Conservation (phyloP, 2,113 vertebrate species). For the Malurus elegans region DNA sequence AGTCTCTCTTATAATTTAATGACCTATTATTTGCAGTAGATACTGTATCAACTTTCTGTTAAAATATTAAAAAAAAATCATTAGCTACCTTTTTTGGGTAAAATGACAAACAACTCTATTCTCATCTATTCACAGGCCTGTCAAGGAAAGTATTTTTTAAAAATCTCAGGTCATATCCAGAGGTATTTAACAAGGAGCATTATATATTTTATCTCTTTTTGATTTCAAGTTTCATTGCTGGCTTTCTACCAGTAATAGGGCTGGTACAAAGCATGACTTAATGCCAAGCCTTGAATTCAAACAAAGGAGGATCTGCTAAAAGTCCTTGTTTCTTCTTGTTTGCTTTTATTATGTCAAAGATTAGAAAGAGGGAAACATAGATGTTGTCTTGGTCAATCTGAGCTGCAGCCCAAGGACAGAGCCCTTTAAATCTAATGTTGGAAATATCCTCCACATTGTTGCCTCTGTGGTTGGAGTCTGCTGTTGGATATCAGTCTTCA, state of each 20-base stretch:
- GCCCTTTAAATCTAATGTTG: neutral
- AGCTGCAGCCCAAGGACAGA: neutral
- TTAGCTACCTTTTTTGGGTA: neutral
- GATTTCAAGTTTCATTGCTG: constrained; percentile 7
- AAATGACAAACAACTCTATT: neutral
- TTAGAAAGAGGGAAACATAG: constrained; percentile 6
- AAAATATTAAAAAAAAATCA: neutral
- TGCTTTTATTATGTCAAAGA: constrained; percentile 47
- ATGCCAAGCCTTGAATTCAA: neutral
- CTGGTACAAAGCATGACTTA: neutral
- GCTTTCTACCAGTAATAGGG: neutral
- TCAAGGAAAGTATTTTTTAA: neutral
- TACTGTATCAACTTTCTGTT: neutral
- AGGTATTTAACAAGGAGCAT: neutral
- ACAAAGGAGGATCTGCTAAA: constrained; percentile 27
- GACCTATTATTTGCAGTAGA: constrained; percentile 18
- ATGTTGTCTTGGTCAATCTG: constrained; percentile 22
- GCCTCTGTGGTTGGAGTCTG: neutral
- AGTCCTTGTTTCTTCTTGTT: constrained; percentile 38
- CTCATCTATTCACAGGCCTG: neutral
- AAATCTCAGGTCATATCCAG: neutral
- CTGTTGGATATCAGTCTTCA: neutral
- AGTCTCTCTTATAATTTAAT: neutral
- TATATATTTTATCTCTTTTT: neutral
- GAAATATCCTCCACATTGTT: neutral